Evolutionary conservation across 1,140 invertebrate genomes (phyloP).

Genomic region (Penaeus japonicus): DNA sequence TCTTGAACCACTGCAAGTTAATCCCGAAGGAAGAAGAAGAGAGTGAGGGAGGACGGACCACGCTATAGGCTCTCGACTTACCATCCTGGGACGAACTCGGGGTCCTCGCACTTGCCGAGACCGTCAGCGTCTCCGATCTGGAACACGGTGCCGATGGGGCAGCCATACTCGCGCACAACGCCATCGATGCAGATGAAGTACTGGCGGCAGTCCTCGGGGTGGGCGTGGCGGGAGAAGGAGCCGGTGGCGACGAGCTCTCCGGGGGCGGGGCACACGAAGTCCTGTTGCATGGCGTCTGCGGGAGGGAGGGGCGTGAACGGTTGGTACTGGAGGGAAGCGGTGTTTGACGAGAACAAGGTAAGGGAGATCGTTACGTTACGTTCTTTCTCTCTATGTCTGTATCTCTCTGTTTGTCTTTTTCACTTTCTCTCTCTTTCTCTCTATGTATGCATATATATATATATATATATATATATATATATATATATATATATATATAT

Average conservation of each 20-base stretch:
- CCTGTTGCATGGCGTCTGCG: slow-evolving; percentile 66
- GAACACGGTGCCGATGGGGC: slow-evolving; percentile 94
- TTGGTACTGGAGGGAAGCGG: too few relatives aligned
- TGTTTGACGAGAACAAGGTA: too few relatives aligned
- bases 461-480: too few relatives aligned
- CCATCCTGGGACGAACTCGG: slow-evolving; percentile 93
- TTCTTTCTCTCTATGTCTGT: too few relatives aligned
- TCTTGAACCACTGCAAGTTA: background rate
- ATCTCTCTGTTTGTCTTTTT: too few relatives aligned
- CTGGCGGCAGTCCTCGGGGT: slow-evolving; percentile 93
- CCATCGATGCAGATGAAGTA: slow-evolving; percentile 90
- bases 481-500: too few relatives aligned
- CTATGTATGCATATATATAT: too few relatives aligned
- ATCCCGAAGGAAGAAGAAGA: background rate
- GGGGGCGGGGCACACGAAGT: slow-evolving; percentile 87
- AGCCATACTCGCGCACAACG: slow-evolving; percentile 89
- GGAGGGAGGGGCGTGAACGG: background rate
- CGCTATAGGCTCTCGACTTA: slow-evolving; percentile 69
- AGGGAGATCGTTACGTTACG: too few relatives aligned
- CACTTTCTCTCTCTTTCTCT: too few relatives aligned
- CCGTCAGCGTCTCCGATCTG: slow-evolving; percentile 89
- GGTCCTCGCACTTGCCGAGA: slow-evolving; percentile 90
- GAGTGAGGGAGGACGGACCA: background rate
- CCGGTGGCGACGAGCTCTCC: slow-evolving; percentile 76
- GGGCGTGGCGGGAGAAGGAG: slow-evolving; percentile 91